phyloP scores from a whole-genome alignment of 1,140 invertebrate species.

The Hylyphantes graminicola region DNA sequence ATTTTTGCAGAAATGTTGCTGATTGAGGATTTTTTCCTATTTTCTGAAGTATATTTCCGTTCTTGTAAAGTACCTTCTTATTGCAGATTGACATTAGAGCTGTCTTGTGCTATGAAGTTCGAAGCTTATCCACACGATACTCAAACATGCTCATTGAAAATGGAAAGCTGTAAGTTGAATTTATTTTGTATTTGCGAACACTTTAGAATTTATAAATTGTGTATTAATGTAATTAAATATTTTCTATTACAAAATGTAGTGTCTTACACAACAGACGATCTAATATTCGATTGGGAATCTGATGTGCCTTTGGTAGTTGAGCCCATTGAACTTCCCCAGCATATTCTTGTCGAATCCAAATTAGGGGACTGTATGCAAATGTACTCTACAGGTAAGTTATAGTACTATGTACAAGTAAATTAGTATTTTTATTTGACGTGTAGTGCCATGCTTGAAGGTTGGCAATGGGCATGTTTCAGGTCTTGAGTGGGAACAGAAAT shows the following conservation, averaged over 20 bases:
- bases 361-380: constrained; percentile 67
- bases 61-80: constrained; percentile 62
- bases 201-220: too few relatives aligned
- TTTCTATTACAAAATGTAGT: constrained; percentile 63
- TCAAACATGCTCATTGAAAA: constrained; percentile 65
- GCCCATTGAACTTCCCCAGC: constrained; percentile 68
- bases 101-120: constrained; percentile 94
- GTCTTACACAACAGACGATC: constrained; percentile 68
- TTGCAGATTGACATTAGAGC: constrained; percentile 81
- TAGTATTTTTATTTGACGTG: too few relatives aligned
- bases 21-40: too few relatives aligned
- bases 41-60: too few relatives aligned
- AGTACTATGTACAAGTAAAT: too few relatives aligned
- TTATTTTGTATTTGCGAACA: too few relatives aligned
- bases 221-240: too few relatives aligned
- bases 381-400: constrained; percentile 67
- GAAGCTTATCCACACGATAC: constrained; percentile 82
- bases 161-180: constrained; percentile 43
- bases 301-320: constrained; percentile 67
- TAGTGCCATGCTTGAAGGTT: too few relatives aligned
- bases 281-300: constrained; percentile 68
- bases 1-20: too few relatives aligned
- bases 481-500: too few relatives aligned
- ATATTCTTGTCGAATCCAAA: constrained; percentile 65
- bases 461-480: too few relatives aligned